Percentiles rank a stretch among this genome's conserved stretches.
Evolutionary conservation across 1,140 invertebrate species (phyloP).

Genomic region (Nilaparvata lugens): DNA sequence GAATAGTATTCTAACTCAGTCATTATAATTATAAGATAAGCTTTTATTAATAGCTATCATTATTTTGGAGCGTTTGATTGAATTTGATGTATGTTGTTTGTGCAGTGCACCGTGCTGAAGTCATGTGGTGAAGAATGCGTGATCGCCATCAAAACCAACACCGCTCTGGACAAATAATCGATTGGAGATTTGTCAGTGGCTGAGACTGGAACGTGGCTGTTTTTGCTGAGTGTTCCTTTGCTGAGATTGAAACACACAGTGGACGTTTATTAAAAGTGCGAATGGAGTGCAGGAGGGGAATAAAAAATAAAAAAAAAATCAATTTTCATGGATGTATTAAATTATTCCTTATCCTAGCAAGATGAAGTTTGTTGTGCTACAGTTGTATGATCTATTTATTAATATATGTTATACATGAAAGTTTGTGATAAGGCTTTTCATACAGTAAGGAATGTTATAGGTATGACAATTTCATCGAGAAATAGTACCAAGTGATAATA

Average conservation of each 20-base stretch:
- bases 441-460: neutral
- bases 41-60: too few species aligned
- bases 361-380: neutral
- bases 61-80: too few species aligned
- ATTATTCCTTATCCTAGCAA: neutral
- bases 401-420: slow-evolving; percentile 1
- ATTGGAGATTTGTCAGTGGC: neutral
- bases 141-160: slow-evolving; percentile 89
- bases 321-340: slow-evolving; percentile 2
- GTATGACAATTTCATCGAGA: neutral
- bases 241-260: slow-evolving; percentile 4
- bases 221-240: slow-evolving; percentile 13
- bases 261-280: neutral
- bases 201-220: slow-evolving; percentile 14
- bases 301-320: neutral
- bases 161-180: slow-evolving; percentile 81
- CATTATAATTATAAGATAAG: too few species aligned
- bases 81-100: slow-evolving; percentile 4
- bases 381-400: neutral
- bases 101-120: slow-evolving; percentile 80
- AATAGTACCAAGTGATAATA: neutral
- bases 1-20: too few species aligned
- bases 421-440: neutral
- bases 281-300: neutral
- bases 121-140: slow-evolving; percentile 88